Evolutionary conservation across 2,797 vertebrate genomes (phyloP).

Genomic region (Loriculus beryllinus): DNA sequence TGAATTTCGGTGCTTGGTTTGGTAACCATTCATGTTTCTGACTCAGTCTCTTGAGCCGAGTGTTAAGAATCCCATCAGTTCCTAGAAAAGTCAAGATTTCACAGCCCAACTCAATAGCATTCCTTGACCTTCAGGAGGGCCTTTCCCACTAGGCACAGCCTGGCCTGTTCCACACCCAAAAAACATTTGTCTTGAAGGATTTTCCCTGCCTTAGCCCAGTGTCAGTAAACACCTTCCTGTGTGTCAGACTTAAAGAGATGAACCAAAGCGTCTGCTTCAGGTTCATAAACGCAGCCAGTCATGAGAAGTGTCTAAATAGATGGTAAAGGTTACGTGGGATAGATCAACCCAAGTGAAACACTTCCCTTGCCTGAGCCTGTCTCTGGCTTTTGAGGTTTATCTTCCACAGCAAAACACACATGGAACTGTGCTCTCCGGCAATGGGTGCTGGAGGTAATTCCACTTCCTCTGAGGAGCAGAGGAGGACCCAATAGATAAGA

Average conservation of each 20-base stretch:
- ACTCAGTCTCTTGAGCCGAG: background rate
- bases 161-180: background rate
- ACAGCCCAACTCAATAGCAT: background rate
- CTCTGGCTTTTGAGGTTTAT: background rate
- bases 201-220: background rate
- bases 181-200: background rate
- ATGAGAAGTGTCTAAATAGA: background rate
- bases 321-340: background rate
- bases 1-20: background rate
- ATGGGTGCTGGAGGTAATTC: background rate
- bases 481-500: background rate
- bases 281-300: background rate
- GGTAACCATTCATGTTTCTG: background rate
- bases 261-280: background rate
- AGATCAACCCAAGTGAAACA: background rate
- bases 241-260: background rate
- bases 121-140: background rate
- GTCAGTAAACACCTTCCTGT: background rate
- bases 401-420: background rate
- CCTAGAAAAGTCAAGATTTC: background rate
- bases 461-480: background rate
- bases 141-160: background rate
- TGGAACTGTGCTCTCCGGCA: background rate
- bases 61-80: background rate
- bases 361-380: background rate